phyloP scores from a whole-genome alignment of 2,888 invertebrate genomes.

The Stegana nigrithorax region DNA sequence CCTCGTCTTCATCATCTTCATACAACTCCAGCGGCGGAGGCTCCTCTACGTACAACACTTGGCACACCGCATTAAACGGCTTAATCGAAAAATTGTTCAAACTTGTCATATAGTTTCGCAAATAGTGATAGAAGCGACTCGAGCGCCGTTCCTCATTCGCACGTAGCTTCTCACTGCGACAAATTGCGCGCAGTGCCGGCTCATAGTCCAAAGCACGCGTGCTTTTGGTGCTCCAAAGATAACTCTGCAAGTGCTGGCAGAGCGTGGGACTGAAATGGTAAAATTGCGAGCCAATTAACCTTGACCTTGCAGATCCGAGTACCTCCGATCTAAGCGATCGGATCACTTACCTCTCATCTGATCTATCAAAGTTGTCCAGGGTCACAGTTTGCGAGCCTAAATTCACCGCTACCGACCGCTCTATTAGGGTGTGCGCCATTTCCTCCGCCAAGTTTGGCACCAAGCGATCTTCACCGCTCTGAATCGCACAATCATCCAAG shows the following conservation, averaged over 20 bases:
- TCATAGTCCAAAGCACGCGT: slow-evolving; percentile 77
- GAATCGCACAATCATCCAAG: slow-evolving; percentile 36
- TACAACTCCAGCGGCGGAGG: neutral
- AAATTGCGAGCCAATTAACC: no score
- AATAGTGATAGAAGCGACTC: slow-evolving; percentile 83
- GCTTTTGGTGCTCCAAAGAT: slow-evolving; percentile 70
- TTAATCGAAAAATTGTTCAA: slow-evolving; percentile 70
- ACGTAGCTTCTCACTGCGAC: slow-evolving; percentile 76
- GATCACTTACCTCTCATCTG: slow-evolving; percentile 52
- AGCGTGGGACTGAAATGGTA: slow-evolving; percentile 73
- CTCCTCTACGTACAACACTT: slow-evolving; percentile 37
- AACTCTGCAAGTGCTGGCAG: slow-evolving; percentile 67
- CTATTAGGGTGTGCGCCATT: slow-evolving; percentile 60
- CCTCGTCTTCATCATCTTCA: no score
- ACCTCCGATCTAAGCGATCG: no score
- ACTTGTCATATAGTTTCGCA: slow-evolving; percentile 71
- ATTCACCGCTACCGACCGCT: slow-evolving; percentile 55
- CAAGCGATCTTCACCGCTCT: slow-evolving; percentile 51
- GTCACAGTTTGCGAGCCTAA: slow-evolving; percentile 55
- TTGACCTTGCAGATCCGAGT: no score
- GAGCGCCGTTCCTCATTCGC: slow-evolving; percentile 73
- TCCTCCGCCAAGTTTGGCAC: slow-evolving; percentile 54
- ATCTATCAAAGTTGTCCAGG: slow-evolving; percentile 62
- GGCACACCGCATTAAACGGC: slow-evolving; percentile 70
- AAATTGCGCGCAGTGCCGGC: slow-evolving; percentile 76